Percentiles rank a stretch among this genome's conserved stretches.
These are phyloP conservation scores for Euwallacea fornicatus DNA, from an alignment of 1,140 invertebrate species.

Conservation along the genomic window DNA sequence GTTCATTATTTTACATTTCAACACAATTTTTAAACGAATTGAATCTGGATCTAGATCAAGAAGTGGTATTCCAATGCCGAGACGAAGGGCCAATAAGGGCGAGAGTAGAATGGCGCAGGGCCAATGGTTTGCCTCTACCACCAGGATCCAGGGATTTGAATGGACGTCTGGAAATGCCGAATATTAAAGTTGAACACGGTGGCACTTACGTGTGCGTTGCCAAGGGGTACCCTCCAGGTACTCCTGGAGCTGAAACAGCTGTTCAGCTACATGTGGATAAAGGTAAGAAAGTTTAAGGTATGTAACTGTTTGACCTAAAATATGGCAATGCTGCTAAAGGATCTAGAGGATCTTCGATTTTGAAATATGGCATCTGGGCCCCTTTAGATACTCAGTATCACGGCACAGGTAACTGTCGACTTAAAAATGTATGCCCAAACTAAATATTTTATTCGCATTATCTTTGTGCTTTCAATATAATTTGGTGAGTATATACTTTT, in stretches of 20 bases:
- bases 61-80: conserved; percentile 89
- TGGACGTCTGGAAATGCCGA: conserved; percentile 82
- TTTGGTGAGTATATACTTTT: conserved; percentile 5
- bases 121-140: conserved; percentile 70
- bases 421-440: not conserved
- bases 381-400: conserved; percentile 52
- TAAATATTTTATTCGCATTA: not conserved
- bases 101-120: conserved; percentile 74
- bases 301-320: not conserved
- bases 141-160: conserved; percentile 68
- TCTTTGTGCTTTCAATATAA: too few relatives aligned
- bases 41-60: conserved; percentile 64
- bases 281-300: conserved; percentile 59
- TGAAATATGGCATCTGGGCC: conserved; percentile 53
- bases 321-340: conserved; percentile 50
- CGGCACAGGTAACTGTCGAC: conserved; percentile 51
- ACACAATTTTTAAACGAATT: too few relatives aligned
- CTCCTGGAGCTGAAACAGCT: conserved; percentile 58
- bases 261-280: conserved; percentile 71
- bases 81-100: conserved; percentile 80
- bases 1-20: too few relatives aligned
- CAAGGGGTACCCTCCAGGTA: conserved; percentile 62
- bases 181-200: conserved; percentile 73
- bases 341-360: conserved; percentile 50
- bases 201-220: conserved; percentile 85